phyloP scores from a whole-genome alignment of 2,888 invertebrate genomes.

The Microdon myrmicae region DNA sequence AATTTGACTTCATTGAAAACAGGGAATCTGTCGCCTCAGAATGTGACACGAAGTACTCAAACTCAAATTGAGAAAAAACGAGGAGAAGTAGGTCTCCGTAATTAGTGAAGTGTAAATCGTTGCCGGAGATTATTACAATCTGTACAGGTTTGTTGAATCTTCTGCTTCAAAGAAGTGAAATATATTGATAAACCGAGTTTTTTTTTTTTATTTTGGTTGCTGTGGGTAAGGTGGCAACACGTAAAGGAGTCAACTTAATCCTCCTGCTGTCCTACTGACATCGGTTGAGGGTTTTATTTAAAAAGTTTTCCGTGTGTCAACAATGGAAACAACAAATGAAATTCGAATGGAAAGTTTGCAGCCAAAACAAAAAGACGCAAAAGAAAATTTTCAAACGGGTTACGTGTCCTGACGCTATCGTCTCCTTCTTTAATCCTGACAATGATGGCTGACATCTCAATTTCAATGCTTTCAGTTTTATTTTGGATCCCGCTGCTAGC shows the following conservation, averaged over 20 bases:
- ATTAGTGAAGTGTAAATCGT: no score
- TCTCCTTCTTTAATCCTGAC: slow-evolving; percentile 33
- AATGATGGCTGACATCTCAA: slow-evolving; percentile 46
- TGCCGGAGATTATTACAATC: no score
- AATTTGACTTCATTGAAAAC: slow-evolving; percentile 15
- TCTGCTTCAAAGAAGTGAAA: slow-evolving; percentile 22
- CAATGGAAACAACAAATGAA: slow-evolving; percentile 47
- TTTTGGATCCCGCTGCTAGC: slow-evolving; percentile 2
- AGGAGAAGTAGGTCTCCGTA: no score
- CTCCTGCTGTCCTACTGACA: background rate
- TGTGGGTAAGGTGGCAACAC: background rate
- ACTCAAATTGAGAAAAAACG: no score
- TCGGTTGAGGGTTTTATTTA: slow-evolving; percentile 36
- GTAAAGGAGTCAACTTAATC: background rate
- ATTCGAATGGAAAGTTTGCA: slow-evolving; percentile 34
- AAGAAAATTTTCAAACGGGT: slow-evolving; percentile 33
- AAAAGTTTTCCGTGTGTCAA: slow-evolving; percentile 46
- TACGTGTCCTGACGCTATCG: slow-evolving; percentile 23
- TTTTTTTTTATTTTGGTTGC: slow-evolving; percentile 8
- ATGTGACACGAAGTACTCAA: no score
- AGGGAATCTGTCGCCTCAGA: no score
- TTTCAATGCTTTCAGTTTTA: slow-evolving; percentile 43
- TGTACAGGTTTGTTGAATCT: no score
- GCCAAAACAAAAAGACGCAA: slow-evolving; percentile 1
- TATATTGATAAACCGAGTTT: slow-evolving; percentile 24